Conservation (phyloP, 2,888 invertebrate species). For the Oscheius sp. region DNA sequence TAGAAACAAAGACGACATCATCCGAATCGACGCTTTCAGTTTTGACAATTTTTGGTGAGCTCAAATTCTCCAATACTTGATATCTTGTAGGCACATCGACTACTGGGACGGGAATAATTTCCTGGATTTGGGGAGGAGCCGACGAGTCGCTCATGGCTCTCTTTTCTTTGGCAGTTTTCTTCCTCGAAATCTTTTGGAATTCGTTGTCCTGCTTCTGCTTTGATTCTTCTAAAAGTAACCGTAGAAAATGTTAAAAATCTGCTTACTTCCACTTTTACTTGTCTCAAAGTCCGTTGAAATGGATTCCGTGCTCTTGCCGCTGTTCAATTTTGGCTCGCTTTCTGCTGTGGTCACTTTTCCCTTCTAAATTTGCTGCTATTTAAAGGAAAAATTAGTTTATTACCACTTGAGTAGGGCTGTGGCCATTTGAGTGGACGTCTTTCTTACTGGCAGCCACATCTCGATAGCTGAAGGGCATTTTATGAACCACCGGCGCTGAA, state of each 20-base stretch:
- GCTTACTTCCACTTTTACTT: neutral
- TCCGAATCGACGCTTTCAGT: slow-evolving; percentile 33
- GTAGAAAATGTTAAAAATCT: neutral
- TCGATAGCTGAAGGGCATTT: slow-evolving; percentile 52
- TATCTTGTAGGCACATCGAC: slow-evolving; percentile 48
- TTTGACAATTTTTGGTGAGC: slow-evolving; percentile 25
- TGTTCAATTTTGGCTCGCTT: slow-evolving; percentile 7
- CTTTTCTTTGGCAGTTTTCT: slow-evolving; percentile 39
- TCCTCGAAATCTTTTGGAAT: slow-evolving; percentile 47
- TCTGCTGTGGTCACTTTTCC: slow-evolving; percentile 3
- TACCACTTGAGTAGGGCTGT: slow-evolving; percentile 29
- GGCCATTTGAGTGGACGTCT: slow-evolving; percentile 23
- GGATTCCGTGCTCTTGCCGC: slow-evolving; percentile 12
- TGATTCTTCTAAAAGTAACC: slow-evolving; percentile 40
- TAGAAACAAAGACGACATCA: slow-evolving; percentile 11
- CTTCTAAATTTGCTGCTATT: neutral
- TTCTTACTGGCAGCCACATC: slow-evolving; percentile 35
- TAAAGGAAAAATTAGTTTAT: neutral
- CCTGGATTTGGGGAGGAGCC: slow-evolving; percentile 27
- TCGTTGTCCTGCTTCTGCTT: slow-evolving; percentile 40
- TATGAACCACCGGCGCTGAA: slow-evolving; percentile 52
- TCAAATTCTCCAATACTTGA: slow-evolving; percentile 48
- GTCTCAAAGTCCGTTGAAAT: neutral
- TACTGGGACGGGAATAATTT: slow-evolving; percentile 26
- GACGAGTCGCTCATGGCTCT: slow-evolving; percentile 13